A percentile compares a stretch with the other conserved stretches of the same genome.
Conservation (phyloP, 1,140 invertebrate species). For the Lepidurus apus region DNA sequence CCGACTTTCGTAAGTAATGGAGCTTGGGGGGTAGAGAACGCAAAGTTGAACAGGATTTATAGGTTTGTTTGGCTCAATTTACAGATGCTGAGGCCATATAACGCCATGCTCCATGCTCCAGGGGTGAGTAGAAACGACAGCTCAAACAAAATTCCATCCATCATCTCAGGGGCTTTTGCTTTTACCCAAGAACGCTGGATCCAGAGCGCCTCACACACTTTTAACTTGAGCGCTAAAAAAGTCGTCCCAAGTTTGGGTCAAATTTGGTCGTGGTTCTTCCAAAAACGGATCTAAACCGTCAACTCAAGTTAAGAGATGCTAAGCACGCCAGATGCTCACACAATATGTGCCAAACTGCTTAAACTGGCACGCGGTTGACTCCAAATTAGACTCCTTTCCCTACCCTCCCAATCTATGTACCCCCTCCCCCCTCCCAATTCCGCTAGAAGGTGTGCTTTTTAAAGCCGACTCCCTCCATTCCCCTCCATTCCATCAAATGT, state of each 20-base stretch:
- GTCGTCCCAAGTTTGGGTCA: too few species aligned
- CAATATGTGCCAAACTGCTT: constrained; percentile 2
- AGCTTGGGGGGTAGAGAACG: neutral
- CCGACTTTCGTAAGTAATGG: constrained; percentile 2
- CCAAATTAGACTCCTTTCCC: neutral
- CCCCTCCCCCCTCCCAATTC: too few species aligned
- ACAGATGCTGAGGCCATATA: neutral
- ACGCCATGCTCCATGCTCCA: neutral
- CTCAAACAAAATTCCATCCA: neutral
- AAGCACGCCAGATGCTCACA: constrained; percentile 17
- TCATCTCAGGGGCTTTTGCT: neutral
- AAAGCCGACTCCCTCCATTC: neutral
- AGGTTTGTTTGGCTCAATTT: constrained; percentile 9
- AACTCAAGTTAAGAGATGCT: neutral
- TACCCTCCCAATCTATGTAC: neutral
- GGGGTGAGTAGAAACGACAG: neutral
- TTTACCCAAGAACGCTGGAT: neutral
- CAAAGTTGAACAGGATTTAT: neutral
- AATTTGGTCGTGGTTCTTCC: neutral
- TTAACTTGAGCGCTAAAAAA: neutral
- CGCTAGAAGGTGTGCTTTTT: neutral
- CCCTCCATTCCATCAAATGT: neutral
- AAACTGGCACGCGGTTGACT: neutral
- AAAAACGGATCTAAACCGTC: neutral
- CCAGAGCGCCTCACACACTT: neutral